Conservation (phyloP, 2,113 vertebrate species). For the Etia nguti region DNA sequence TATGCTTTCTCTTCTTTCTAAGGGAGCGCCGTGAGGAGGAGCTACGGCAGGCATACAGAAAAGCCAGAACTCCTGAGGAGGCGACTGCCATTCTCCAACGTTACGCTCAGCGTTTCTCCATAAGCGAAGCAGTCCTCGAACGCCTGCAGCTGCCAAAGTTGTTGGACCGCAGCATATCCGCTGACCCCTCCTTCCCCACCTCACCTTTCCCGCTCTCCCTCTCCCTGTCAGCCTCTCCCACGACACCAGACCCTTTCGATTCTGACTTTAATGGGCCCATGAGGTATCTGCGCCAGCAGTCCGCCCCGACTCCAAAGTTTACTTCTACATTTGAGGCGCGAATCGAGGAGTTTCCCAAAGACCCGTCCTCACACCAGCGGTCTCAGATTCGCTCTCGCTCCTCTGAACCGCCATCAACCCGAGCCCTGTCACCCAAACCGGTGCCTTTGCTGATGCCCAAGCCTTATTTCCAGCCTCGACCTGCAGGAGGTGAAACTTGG, state of each 20-base stretch:
- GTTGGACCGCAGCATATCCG: slow-evolving; percentile 90
- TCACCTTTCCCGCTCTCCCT: slow-evolving; percentile 64
- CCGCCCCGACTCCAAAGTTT: slow-evolving; percentile 87
- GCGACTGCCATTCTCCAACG: slow-evolving; percentile 84
- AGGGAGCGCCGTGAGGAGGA: slow-evolving; percentile 87
- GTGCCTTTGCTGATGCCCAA: slow-evolving; percentile 86
- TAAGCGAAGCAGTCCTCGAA: slow-evolving; percentile 90
- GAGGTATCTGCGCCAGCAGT: slow-evolving; percentile 89
- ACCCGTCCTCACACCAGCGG: slow-evolving; percentile 10
- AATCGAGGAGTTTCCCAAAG: slow-evolving; percentile 70
- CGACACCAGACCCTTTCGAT: slow-evolving; percentile 50
- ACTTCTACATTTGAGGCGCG: slow-evolving; percentile 89
- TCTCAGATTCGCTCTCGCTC: slow-evolving; percentile 71
- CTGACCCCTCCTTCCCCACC: slow-evolving; percentile 77
- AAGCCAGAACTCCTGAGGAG: slow-evolving; percentile 83
- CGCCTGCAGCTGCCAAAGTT: slow-evolving; percentile 90
- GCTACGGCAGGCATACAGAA: slow-evolving; percentile 83
- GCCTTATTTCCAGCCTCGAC: slow-evolving; percentile 83
- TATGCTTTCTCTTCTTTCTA: neutral
- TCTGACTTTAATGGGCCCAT: slow-evolving; percentile 67
- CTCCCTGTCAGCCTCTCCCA: slow-evolving; percentile 68
- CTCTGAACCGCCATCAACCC: slow-evolving; percentile 72
- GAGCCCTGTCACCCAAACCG: slow-evolving; percentile 75
- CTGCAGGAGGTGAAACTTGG: slow-evolving; percentile 71
- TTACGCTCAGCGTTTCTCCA: slow-evolving; percentile 93